Conservation (phyloP, 1,140 invertebrate species). For the Micrasema longulum region DNA sequence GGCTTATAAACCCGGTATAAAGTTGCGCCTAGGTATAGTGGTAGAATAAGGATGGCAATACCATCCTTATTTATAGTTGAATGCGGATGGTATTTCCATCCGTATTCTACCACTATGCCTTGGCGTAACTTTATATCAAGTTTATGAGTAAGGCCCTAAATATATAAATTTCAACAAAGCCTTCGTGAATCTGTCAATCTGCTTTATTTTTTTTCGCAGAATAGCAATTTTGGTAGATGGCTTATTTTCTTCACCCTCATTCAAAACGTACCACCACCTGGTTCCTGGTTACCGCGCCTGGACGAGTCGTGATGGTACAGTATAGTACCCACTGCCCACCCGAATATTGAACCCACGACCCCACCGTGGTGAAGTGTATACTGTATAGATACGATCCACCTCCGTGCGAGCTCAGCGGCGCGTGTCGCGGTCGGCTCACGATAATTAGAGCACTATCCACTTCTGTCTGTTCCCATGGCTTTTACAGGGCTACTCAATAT, state of each 20-base stretch:
- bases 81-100: no score
- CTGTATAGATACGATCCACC: constrained; percentile 7
- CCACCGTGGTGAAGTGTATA: no score
- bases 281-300: not conserved
- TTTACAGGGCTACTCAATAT: not conserved
- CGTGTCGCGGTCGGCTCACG: constrained; percentile 30
- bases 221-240: not conserved
- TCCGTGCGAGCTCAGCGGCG: constrained; percentile 12
- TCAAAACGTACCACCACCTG: not conserved
- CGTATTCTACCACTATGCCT: no score
- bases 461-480: constrained; percentile 22
- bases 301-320: not conserved
- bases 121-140: no score
- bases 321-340: no score
- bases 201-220: not conserved
- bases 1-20: no score
- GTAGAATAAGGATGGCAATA: no score
- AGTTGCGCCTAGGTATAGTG: no score
- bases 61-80: no score
- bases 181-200: not conserved
- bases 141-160: no score
- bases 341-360: constrained; percentile 5
- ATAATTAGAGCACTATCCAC: constrained; percentile 18
- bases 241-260: not conserved
- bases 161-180: not conserved